Evolutionary conservation across 2,797 vertebrate species (phyloP), one percentile per base, ranked within the genome.

Genomic region (Arrhamphus sclerolepis): DNA sequence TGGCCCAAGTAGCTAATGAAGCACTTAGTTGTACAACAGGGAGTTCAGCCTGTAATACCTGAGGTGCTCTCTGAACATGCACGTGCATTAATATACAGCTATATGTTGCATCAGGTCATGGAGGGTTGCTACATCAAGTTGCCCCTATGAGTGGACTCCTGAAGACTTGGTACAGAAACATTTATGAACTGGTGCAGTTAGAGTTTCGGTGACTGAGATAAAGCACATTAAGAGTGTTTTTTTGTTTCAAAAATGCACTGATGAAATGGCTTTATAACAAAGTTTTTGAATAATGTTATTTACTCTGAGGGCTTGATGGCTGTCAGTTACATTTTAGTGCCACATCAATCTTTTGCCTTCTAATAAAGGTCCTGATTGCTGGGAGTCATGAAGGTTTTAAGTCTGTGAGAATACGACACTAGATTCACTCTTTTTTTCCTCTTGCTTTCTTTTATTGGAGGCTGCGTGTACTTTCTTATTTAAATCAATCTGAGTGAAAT

Each of bases 301-400:
- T 20, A 17, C 20, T 22, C 17, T 26, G 9, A 7, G 11, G 34
- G 34, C 41, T 14, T 26, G 11, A 28, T 29, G 22, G 24, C 13
- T 43, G 22, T n/a, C 24, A 24, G 18, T 20, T 46, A 7, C 20
- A 13, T 10, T 56, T 56, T 56, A 31, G 14, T 31, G 42, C 26
- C 42, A 34, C 19, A 46, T 56, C 31, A 31, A 31, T 56, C 42
- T 56, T 2, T 46, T 11, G 1, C 19, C 42, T 46, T 31, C 9
- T 20, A 16, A 38, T 38, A 38, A 38, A 5, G 14, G 13, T 38
- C 13, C 26, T 10, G 7, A 26, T 31, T 22, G 19, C 19, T 34
- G 28, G 21, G 19, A 55, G 42, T 31, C 44, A 56, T 43, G 14
- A 4, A 44, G 7, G 18, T 56, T 57, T 34, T 21, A 57, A 57